Evolutionary conservation across 1,140 invertebrate species (phyloP).

Genomic region (Venturia canescens): DNA sequence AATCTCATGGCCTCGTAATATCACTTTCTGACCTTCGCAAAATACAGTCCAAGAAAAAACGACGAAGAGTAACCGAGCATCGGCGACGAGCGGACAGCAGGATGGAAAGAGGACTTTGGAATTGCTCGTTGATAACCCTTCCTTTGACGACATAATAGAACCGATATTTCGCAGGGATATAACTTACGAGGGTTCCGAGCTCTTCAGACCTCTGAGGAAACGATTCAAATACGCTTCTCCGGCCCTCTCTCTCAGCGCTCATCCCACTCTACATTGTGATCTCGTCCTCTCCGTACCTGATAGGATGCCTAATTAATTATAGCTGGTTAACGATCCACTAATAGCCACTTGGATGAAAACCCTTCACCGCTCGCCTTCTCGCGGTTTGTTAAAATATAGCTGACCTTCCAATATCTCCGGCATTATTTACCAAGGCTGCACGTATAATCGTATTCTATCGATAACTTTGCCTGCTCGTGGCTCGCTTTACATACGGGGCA

Average conservation of each 20-base stretch:
- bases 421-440: not conserved
- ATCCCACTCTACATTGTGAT: not conserved
- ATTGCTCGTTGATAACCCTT: not conserved
- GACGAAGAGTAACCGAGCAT: not conserved
- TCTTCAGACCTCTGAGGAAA: not conserved
- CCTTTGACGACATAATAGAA: not conserved
- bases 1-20: not conserved
- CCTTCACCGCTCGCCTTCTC: not conserved
- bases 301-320: slow-evolving; percentile 34
- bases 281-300: not conserved
- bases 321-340: slow-evolving; percentile 32
- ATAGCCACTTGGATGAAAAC: slow-evolving; percentile 32
- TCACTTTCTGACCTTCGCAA: not conserved
- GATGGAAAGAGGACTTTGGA: not conserved
- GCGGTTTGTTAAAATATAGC: not conserved
- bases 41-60: not conserved
- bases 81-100: not conserved
- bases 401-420: slow-evolving; percentile 27
- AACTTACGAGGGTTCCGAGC: not conserved
- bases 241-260: not conserved
- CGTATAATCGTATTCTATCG: not conserved
- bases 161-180: slow-evolving; percentile 20
- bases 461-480: not conserved
- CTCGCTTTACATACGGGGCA: not conserved
- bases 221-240: not conserved